phyloP scores from a whole-genome alignment of 2,888 invertebrate genomes.

The Drosophila seclusa region DNA sequence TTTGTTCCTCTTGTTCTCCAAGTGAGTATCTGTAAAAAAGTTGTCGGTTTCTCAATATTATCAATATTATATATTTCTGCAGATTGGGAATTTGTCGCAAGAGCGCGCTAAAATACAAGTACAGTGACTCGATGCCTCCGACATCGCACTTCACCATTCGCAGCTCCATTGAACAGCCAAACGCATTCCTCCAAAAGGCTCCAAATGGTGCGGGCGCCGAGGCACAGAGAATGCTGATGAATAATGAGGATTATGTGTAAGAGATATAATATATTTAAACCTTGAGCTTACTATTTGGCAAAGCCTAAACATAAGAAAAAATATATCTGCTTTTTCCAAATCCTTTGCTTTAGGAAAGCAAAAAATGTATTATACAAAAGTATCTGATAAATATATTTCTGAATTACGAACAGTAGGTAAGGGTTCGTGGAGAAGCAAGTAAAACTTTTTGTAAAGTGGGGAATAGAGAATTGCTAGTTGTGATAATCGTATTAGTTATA shows the following conservation, averaged over 20 bases:
- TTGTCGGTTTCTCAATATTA: too few relatives aligned
- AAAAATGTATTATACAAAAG: neutral
- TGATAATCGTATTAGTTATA: constrained; percentile 43
- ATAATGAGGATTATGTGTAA: constrained; percentile 82
- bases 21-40: constrained; percentile 84
- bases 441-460: constrained; percentile 2
- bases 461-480: constrained; percentile 29
- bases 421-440: constrained; percentile 3
- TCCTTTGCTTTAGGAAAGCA: constrained; percentile 5
- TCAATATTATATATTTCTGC: constrained; percentile 21
- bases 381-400: neutral
- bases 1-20: constrained; percentile 88
- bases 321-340: neutral
- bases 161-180: constrained; percentile 69
- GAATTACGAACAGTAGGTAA: neutral
- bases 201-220: constrained; percentile 58
- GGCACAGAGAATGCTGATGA: constrained; percentile 77
- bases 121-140: constrained; percentile 79
- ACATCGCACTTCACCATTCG: constrained; percentile 81
- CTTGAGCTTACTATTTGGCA: constrained; percentile 2
- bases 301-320: neutral
- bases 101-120: constrained; percentile 86
- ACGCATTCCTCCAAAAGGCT: constrained; percentile 54
- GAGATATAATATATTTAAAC: neutral
- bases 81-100: constrained; percentile 86